Conservation (phyloP, 2,797 vertebrate genomes). For the Apogon talboti region DNA sequence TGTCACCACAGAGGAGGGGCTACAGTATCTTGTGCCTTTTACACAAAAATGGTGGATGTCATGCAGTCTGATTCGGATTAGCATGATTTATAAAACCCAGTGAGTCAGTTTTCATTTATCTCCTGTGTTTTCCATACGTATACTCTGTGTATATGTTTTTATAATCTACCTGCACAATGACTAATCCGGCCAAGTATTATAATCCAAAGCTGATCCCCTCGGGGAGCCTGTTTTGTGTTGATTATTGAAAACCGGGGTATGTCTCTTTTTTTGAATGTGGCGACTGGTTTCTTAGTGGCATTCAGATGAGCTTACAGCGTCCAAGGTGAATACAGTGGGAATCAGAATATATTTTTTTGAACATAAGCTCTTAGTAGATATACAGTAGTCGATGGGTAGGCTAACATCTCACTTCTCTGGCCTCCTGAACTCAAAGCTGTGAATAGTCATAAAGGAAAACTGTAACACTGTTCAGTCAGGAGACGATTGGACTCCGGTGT, state of each 20-base stretch:
- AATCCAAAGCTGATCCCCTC: slow-evolving; percentile 67
- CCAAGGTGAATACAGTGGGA: slow-evolving; percentile 29
- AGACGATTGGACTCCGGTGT: slow-evolving; percentile 13
- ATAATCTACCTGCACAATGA: slow-evolving; percentile 78
- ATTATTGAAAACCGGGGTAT: slow-evolving; percentile 21
- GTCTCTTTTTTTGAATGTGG: slow-evolving; percentile 63
- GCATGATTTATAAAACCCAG: slow-evolving; percentile 68
- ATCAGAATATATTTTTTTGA: slow-evolving; percentile 41
- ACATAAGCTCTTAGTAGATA: slow-evolving; percentile 23
- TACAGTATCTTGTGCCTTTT: slow-evolving; percentile 76
- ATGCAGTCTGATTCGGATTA: slow-evolving; percentile 60
- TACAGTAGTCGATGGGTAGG: slow-evolving; percentile 17
- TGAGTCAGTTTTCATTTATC: slow-evolving; percentile 34
- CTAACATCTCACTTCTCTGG: slow-evolving; percentile 42
- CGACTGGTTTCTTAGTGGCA: slow-evolving; percentile 54
- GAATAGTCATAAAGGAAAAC: slow-evolving; percentile 59
- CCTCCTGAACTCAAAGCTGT: slow-evolving; percentile 72
- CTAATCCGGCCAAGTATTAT: slow-evolving; percentile 80
- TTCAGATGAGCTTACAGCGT: slow-evolving; percentile 48
- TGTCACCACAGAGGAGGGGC: slow-evolving; percentile 66
- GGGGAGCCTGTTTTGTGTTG: slow-evolving; percentile 55
- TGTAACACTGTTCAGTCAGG: slow-evolving; percentile 23
- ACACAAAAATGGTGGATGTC: slow-evolving; percentile 64
- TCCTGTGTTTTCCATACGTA: slow-evolving; percentile 60
- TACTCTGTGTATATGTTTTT: slow-evolving; percentile 75